These are phyloP conservation scores for Myotis davidii DNA, from an alignment of 2,113 vertebrate genomes.

Conservation along the genomic window DNA sequence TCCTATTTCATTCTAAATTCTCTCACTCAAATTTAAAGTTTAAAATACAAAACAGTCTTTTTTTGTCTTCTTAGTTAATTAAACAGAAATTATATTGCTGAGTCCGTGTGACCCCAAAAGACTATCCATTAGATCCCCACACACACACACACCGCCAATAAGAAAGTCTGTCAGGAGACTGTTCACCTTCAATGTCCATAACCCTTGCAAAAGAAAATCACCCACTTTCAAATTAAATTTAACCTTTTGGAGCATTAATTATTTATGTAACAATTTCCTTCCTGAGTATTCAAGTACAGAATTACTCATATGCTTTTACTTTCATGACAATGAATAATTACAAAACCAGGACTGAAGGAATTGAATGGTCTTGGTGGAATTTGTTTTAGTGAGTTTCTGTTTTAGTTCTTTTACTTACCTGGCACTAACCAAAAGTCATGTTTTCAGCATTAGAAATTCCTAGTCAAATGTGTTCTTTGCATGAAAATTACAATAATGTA, in stretches of 20 bases:
- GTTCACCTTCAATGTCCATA: constrained; percentile 53
- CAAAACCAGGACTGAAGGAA: not conserved
- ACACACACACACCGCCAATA: not conserved
- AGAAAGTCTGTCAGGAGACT: not conserved
- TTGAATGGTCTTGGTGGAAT: not conserved
- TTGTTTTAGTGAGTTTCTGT: constrained; percentile 5
- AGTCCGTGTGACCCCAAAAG: not conserved
- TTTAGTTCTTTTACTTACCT: constrained; percentile 17
- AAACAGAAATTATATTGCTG: not conserved
- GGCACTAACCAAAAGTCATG: not conserved
- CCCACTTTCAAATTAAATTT: constrained; percentile 70
- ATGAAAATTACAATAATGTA: constrained; percentile 19
- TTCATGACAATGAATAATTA: constrained; percentile 60
- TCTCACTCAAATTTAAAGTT: not conserved
- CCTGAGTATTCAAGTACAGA: constrained; percentile 41
- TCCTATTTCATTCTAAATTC: not conserved
- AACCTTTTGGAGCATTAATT: constrained; percentile 75
- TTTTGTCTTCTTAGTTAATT: not conserved
- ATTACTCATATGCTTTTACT: constrained; percentile 49
- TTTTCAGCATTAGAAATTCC: constrained; percentile 30
- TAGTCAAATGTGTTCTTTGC: not conserved
- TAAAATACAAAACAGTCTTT: not conserved
- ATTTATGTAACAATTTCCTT: constrained; percentile 72
- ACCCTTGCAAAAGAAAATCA: constrained; percentile 54
- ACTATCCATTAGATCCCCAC: not conserved